Evolutionary conservation across 2,797 vertebrate species (phyloP), one percentile per base, ranked within the genome.

Genomic region (Crocidura indochinensis): DNA sequence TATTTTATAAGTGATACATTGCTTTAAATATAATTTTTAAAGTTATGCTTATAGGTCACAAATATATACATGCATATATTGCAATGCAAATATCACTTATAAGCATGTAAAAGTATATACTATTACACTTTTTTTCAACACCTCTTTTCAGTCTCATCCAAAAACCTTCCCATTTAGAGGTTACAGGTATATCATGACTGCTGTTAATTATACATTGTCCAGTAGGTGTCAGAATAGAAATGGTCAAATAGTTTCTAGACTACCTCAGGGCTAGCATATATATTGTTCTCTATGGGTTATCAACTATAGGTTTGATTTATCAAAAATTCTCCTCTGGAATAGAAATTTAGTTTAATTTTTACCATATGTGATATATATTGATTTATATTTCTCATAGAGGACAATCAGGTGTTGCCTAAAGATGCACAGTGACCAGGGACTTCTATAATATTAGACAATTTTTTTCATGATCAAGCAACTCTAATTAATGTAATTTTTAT

Each of bases 191-290:
- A n/a, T 82, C 8, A 53, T n/a, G 53, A 81, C 17, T 56, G 60
- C 22, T 68, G 17, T 38, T 74, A 47, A 27, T 53, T 87, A 56
- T 69, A 7, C 8, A 12, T 10, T 67, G 20, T 8, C 71, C 51
- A 84, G 17, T 53, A 92, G 68, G 29, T 75, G 22, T 94, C 69
- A 84, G 26, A 56, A 88, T 20, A 82, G 84, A 92, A 96, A 91
- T 84, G 8, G 69, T 49, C 75, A 78, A 82, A 80, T 27, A 22
- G 62, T 64, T 82, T 73, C 51, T 26, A 65, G 15, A 82, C 46
- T 15, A 73, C 9, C 76, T 65, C 72, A 53, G 11, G 87, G 46
- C 12, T 49, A 89, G 49, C 19, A 64, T 17, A 53, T 29, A 22
- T 65, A n/a, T 3, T 64, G 29, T 6, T 65, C 51, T 60, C 1